Evolutionary conservation across 64 coral and sea anemone species (phyloP).

Genomic region (Montipora efflorescens): DNA sequence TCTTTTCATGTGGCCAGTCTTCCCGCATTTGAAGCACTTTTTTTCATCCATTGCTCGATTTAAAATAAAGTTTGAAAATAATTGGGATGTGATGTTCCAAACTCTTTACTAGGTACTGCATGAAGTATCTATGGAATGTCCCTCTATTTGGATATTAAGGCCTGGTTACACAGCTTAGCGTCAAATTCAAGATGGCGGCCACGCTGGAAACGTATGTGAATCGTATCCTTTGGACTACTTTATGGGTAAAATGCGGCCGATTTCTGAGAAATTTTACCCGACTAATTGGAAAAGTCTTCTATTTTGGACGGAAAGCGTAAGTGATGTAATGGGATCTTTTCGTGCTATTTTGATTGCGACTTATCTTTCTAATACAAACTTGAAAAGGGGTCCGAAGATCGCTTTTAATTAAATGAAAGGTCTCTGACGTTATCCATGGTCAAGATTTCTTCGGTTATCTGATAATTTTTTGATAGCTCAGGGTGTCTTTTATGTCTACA

Average conservation of each 20-base stretch:
- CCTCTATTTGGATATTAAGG: neutral
- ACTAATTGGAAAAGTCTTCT: neutral
- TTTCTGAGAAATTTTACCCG: neutral
- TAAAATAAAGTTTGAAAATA: too few relatives aligned
- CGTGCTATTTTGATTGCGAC: neutral
- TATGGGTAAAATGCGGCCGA: neutral
- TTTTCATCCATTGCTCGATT: conserved; percentile 44
- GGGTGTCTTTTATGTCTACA: too few relatives aligned
- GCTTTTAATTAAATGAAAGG: too few relatives aligned
- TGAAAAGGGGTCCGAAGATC: too few relatives aligned
- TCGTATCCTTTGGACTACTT: conserved; percentile 87
- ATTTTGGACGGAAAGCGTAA: neutral
- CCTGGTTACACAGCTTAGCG: neutral
- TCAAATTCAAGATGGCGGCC: conserved; percentile 88
- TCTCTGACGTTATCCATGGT: too few relatives aligned
- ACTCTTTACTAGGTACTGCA: neutral
- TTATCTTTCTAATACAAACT: neutral
- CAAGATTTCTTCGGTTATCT: too few relatives aligned
- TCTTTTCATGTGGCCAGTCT: conserved; percentile 85
- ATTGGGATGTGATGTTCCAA: too few relatives aligned
- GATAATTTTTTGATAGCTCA: too few relatives aligned
- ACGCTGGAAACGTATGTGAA: conserved; percentile 98
- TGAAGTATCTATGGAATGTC: neutral
- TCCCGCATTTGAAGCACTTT: conserved; percentile 94
- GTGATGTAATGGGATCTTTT: neutral